Evolutionary conservation across 2,113 vertebrate species (phyloP).

Genomic region (Diphyllodes magnificus): DNA sequence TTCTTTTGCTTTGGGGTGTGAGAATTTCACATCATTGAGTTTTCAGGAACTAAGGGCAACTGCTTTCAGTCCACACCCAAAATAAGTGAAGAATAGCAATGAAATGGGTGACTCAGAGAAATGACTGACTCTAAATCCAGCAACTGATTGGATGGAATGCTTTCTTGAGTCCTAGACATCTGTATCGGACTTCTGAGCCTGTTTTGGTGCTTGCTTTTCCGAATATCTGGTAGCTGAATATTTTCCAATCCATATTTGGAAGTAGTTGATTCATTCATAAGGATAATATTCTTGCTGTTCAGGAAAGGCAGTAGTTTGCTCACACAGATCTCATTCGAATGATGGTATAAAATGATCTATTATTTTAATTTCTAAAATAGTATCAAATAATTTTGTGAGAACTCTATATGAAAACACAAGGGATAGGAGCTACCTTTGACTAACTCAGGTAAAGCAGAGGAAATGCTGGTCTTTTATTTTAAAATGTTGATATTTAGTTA

Average conservation of each 20-base stretch:
- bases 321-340: background rate
- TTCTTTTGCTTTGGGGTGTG: background rate
- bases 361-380: constrained; percentile 1
- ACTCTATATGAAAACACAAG: background rate
- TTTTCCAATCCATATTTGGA: constrained; percentile 64
- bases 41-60: constrained; percentile 35
- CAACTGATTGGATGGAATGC: constrained; percentile 20
- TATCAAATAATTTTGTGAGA: background rate
- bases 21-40: constrained; percentile 11
- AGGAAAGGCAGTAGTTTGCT: constrained; percentile 27
- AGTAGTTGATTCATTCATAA: constrained; percentile 57
- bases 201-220: constrained; percentile 47
- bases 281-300: constrained; percentile 25
- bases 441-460: constrained; percentile 3
- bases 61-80: constrained; percentile 33
- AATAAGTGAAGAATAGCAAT: constrained; percentile 36
- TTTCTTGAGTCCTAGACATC: constrained; percentile 43
- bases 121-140: constrained; percentile 9
- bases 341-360: background rate
- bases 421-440: background rate
- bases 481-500: background rate
- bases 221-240: constrained; percentile 54
- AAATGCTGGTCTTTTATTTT: background rate
- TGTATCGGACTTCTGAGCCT: constrained; percentile 18
- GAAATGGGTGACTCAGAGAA: constrained; percentile 51